Conservation (phyloP, 30 jellyfish, hydroid and myxozoan genomes). For the Pseudorhiza aurosa region DNA sequence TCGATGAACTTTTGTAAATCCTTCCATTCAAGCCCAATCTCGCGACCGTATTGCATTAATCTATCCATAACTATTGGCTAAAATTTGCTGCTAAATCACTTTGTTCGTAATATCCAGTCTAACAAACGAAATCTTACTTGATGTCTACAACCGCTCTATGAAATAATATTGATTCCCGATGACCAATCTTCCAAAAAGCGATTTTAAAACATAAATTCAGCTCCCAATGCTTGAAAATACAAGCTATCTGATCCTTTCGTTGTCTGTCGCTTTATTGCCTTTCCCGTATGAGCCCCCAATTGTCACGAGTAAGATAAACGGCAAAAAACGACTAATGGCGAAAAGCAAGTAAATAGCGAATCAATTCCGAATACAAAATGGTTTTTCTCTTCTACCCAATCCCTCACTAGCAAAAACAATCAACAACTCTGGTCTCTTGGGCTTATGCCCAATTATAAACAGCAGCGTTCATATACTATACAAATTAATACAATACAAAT, state of each 20-base stretch:
- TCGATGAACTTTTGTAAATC: slow-evolving; percentile 43
- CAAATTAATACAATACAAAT: too few relatives aligned
- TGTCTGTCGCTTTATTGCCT: slow-evolving; percentile 35
- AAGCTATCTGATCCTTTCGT: slow-evolving; percentile 6
- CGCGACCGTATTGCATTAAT: slow-evolving; percentile 40
- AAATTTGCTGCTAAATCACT: slow-evolving; percentile 22
- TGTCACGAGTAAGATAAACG: slow-evolving; percentile 1
- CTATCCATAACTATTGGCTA: slow-evolving; percentile 40
- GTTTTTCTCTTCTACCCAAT: too few relatives aligned
- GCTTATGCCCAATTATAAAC: too few relatives aligned
- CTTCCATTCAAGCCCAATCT: slow-evolving; percentile 36
- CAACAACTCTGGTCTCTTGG: too few relatives aligned
- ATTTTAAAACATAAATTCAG: slow-evolving; percentile 30
- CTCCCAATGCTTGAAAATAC: slow-evolving; percentile 24
- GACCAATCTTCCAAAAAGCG: slow-evolving; percentile 35
- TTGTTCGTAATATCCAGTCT: slow-evolving; percentile 20
- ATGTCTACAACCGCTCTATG: slow-evolving; percentile 31
- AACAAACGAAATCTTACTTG: slow-evolving; percentile 9
- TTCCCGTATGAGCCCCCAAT: slow-evolving; percentile 53
- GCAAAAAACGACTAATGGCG: too few relatives aligned
- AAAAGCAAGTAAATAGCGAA: too few relatives aligned
- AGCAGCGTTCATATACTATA: too few relatives aligned
- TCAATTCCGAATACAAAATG: too few relatives aligned
- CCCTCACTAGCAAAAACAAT: too few relatives aligned
- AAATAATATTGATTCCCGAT: slow-evolving; percentile 39